Evolutionary conservation across 2,113 vertebrate genomes (phyloP).

Genomic region (Machaerirhynchus nigripectus): DNA sequence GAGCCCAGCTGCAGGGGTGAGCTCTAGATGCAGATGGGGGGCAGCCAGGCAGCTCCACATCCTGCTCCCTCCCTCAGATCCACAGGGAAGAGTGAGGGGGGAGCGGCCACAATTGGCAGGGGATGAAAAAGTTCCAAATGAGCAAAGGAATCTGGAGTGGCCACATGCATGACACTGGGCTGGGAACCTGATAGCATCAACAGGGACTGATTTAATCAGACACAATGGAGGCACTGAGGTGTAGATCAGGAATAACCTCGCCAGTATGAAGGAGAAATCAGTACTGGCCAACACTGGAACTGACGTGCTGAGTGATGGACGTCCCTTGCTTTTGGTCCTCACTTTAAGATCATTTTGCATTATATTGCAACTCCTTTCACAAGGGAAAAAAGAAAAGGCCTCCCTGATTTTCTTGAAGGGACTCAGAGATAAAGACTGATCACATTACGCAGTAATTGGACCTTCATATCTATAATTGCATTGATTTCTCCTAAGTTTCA

Average conservation of each 20-base stretch:
- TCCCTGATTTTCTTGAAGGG: constrained; percentile 44
- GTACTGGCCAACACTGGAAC: background rate
- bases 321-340: background rate
- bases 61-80: background rate
- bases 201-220: background rate
- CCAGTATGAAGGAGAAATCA: background rate
- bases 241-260: background rate
- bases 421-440: constrained; percentile 49
- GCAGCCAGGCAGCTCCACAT: background rate
- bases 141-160: background rate
- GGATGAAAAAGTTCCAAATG: rapidly evolving
- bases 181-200: background rate
- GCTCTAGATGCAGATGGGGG: background rate
- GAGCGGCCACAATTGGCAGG: rapidly evolving
- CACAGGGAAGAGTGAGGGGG: rapidly evolving
- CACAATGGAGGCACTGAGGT: background rate
- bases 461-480: constrained; percentile 63
- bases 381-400: background rate
- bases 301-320: background rate
- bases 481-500: constrained; percentile 64
- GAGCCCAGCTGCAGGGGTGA: background rate
- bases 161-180: background rate
- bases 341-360: background rate
- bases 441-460: constrained; percentile 43
- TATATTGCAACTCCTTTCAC: background rate